Base-by-base conservation (phyloP, 92 coral and sea anemone species). In the Plumapathes pennacea region DNA sequence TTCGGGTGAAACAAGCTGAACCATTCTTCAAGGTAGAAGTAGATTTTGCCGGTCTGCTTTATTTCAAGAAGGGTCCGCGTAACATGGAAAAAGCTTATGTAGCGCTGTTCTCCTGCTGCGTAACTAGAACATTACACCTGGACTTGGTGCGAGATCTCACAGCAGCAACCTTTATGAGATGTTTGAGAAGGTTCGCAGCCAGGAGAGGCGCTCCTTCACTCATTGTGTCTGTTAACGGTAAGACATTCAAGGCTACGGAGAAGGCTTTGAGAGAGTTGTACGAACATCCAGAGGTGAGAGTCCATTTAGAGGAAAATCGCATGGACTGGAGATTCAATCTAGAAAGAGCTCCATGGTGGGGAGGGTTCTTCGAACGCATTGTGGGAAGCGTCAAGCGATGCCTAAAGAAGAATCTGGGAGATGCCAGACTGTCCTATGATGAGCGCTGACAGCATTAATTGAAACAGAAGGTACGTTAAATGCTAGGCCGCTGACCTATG, bases 71-170 rank as follows among this genome's bases (percentile, higher is more conserved):
- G n/a, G n/a, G n/a, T n/a, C n/a, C n/a, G n/a, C n/a, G 33, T 23
- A 21, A 38, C 5, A 14, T 49, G 32, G 19, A 38, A 7, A 39
- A 57, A 29, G 37, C 50, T 1, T 25, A 38, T 13, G 27, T 38
- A 10, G 45, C 9, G 46, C 20, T 30, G n/a, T 54, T 12, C 44
- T 33, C 62, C 44, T 55, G 62, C 38, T 21, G 44, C 12, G 10
- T 33, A 15, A 28, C 13, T 28, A 56, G 63, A 56, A 32, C 63
- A 11, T 11, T 56, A 36, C 63, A 56, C 14, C 25, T 56, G 40
- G 63, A 56, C 11, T 12, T 47, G 27, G 27, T 47, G n/a, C 8
- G 9, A 10, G 54, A 20, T 20, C 5, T 47, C 13, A 6, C 11
- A 10, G 54, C 19, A 3, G 26, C 23, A 19, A 13, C 4, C 3